phyloP scores from a whole-genome alignment of 2,797 vertebrate genomes.

The Neomorphus geoffroyi region DNA sequence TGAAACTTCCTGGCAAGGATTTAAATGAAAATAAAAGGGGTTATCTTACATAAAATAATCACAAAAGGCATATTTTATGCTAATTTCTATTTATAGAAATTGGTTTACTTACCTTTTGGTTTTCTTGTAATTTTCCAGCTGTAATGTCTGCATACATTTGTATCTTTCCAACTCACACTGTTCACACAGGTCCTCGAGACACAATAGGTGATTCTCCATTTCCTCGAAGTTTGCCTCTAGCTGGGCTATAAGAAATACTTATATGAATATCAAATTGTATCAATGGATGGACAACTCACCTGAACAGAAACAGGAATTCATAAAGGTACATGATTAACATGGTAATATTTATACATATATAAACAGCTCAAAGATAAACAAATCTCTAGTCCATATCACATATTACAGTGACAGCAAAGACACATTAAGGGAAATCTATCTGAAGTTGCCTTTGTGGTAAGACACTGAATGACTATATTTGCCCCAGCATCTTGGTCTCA shows the following conservation, averaged over 20 bases:
- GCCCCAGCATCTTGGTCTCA: background rate
- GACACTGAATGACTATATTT: background rate
- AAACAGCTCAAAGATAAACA: background rate
- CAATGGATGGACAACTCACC: background rate
- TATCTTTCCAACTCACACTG: slow-evolving; percentile 89
- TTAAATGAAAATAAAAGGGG: background rate
- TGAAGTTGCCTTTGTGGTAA: background rate
- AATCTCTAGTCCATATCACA: background rate
- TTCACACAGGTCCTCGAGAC: slow-evolving; percentile 89
- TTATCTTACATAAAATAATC: background rate
- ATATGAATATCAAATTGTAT: background rate
- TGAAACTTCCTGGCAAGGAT: background rate
- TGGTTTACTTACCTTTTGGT: slow-evolving; percentile 86
- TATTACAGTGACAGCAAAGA: background rate
- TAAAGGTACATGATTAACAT: background rate
- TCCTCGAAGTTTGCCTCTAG: slow-evolving; percentile 92
- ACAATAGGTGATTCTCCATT: slow-evolving; percentile 86
- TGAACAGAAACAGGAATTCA: background rate
- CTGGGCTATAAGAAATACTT: slow-evolving; percentile 79
- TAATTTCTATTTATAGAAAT: background rate
- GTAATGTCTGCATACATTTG: slow-evolving; percentile 82
- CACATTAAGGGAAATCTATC: accelerated
- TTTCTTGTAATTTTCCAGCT: slow-evolving; percentile 90
- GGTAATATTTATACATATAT: background rate
- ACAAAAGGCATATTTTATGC: background rate